These are phyloP conservation scores for Rhynchomys soricoides DNA, from an alignment of 2,113 vertebrate species.

Conservation along the genomic window DNA sequence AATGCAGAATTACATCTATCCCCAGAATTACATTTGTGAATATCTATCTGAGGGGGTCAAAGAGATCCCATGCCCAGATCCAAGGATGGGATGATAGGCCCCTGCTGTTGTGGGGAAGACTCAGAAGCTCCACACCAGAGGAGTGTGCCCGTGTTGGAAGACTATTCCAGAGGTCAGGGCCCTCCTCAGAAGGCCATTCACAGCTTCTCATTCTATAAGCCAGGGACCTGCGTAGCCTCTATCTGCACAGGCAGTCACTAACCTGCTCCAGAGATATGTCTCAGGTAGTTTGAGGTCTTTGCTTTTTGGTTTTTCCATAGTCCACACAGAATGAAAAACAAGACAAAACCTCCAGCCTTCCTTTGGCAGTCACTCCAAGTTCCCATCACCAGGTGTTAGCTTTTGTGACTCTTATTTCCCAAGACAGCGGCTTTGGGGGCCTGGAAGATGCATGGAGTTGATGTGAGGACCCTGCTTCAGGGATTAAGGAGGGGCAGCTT, in stretches of 20 bases:
- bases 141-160: rapidly evolving
- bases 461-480: background rate
- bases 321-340: background rate
- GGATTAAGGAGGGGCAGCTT: background rate
- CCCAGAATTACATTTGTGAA: background rate
- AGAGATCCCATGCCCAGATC: background rate
- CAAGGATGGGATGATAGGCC: background rate
- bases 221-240: background rate
- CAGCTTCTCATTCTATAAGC: background rate
- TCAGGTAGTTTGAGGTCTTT: background rate
- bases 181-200: background rate
- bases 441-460: background rate
- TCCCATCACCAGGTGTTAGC: constrained; percentile 1
- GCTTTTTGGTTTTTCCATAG: constrained; percentile 17
- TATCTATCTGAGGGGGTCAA: background rate
- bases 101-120: background rate
- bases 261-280: background rate
- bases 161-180: background rate
- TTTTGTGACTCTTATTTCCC: constrained; percentile 32
- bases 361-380: background rate
- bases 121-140: no score
- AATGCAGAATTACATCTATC: background rate
- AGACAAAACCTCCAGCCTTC: background rate
- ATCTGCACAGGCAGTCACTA: background rate
- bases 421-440: background rate